Conservation (phyloP, 2,888 invertebrate genomes). For the Strigamia crassipes region DNA sequence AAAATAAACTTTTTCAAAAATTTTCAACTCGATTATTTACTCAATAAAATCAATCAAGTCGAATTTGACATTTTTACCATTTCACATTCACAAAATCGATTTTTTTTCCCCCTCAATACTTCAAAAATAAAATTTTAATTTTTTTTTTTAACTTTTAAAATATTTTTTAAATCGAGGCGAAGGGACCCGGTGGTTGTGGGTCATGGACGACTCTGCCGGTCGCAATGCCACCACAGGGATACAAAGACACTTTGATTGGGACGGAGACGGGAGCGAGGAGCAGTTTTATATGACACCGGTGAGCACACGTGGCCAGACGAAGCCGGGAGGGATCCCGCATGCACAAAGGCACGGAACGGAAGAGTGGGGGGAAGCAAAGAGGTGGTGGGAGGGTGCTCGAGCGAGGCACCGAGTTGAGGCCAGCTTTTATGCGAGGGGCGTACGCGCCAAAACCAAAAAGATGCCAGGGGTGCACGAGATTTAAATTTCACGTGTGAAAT, state of each 20-base stretch:
- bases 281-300: conserved; percentile 46
- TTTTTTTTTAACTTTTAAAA: not conserved
- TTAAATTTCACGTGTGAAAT: conserved; percentile 14
- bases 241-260: conserved; percentile 45
- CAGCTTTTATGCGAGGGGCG: conserved; percentile 17
- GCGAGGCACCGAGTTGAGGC: not conserved
- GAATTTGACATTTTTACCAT: too few relatives aligned
- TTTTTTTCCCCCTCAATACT: too few relatives aligned
- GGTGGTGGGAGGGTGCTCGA: not conserved
- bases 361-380: not conserved
- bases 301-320: conserved; percentile 45
- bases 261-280: conserved; percentile 43
- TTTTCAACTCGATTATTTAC: too few relatives aligned
- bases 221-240: conserved; percentile 44
- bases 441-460: conserved; percentile 13
- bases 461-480: conserved; percentile 15
- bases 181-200: conserved; percentile 1
- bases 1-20: too few relatives aligned
- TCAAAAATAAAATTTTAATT: not conserved
- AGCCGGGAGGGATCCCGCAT: conserved; percentile 22
- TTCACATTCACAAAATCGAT: not conserved
- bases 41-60: too few relatives aligned
- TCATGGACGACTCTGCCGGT: conserved; percentile 1
- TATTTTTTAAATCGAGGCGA: not conserved
- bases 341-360: not conserved